A percentile compares a stretch with the other conserved stretches of the same genome.
Conservation (phyloP, 2,888 invertebrate genomes). For the Drosophila diplacantha region DNA sequence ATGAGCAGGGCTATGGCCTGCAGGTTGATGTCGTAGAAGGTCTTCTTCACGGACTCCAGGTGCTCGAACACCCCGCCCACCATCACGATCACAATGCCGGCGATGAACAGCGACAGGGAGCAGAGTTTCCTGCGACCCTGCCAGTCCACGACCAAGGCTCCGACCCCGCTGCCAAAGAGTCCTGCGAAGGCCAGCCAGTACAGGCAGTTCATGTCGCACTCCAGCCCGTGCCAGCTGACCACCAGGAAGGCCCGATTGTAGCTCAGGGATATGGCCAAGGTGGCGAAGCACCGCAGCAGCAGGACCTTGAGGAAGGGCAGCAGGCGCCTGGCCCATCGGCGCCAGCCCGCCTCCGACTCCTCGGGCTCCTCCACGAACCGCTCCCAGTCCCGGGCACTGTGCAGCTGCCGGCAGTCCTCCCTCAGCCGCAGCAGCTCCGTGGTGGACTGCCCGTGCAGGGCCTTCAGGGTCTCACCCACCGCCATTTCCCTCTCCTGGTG, state of each 20-base stretch:
- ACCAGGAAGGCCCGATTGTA: slow-evolving; percentile 72
- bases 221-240: slow-evolving; percentile 66
- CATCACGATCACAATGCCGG: slow-evolving; percentile 68
- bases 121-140: slow-evolving; percentile 69
- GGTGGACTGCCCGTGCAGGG: slow-evolving; percentile 52
- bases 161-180: slow-evolving; percentile 67
- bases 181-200: slow-evolving; percentile 70
- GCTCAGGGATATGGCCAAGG: slow-evolving; percentile 68
- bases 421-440: slow-evolving; percentile 61
- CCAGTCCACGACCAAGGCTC: slow-evolving; percentile 69
- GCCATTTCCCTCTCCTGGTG: slow-evolving; percentile 67
- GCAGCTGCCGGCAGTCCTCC: slow-evolving; percentile 65
- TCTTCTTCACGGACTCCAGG: slow-evolving; percentile 55
- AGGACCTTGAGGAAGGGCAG: slow-evolving; percentile 67
- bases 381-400: slow-evolving; percentile 62
- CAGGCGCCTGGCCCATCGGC: slow-evolving; percentile 29
- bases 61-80: slow-evolving; percentile 72
- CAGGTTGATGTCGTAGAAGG: slow-evolving; percentile 57
- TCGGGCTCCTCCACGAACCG: slow-evolving; percentile 44
- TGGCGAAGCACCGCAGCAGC: slow-evolving; percentile 65
- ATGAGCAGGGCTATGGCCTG: slow-evolving; percentile 65
- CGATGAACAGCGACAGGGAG: slow-evolving; percentile 63
- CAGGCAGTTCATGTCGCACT: slow-evolving; percentile 69
- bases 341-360: slow-evolving; percentile 39
- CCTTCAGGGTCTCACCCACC: slow-evolving; percentile 53